phyloP scores from a whole-genome alignment of 2,888 invertebrate species.

The Rhopalosiphum nymphaeae region DNA sequence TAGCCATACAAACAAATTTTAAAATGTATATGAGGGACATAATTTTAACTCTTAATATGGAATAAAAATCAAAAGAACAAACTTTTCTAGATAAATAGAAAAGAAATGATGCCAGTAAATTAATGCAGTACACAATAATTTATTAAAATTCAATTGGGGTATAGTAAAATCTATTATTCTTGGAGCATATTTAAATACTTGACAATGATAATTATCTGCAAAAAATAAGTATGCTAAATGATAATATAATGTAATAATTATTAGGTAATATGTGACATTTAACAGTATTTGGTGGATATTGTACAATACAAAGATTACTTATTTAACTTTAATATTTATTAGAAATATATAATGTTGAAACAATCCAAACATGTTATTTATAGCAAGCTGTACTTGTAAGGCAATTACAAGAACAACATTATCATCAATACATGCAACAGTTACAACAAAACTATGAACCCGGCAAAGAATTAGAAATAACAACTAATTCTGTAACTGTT shows the following conservation, averaged over 20 bases:
- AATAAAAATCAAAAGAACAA: background rate
- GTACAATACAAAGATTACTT: background rate
- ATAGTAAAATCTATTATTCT: background rate
- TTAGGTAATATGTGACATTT: background rate
- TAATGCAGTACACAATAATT: background rate
- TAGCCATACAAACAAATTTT: background rate
- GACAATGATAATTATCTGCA: background rate
- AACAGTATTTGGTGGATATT: background rate
- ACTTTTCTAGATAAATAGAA: background rate
- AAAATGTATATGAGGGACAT: background rate
- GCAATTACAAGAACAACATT: conserved; percentile 98
- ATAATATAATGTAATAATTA: background rate
- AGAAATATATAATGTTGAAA: background rate
- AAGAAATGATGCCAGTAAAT: background rate
- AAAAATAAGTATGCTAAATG: background rate
- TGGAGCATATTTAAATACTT: background rate
- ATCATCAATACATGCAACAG: conserved; percentile 98
- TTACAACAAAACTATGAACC: conserved; percentile 75
- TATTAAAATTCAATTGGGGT: background rate
- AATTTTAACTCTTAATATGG: background rate
- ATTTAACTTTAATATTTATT: background rate
- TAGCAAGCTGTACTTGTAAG: conserved; percentile 94
- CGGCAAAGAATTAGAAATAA: conserved; percentile 57
- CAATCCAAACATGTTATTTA: conserved; percentile 20
- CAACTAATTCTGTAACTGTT: conserved; percentile 27